Base-by-base conservation (phyloP, 2,888 invertebrate genomes). In the Mythimna lalbum region DNA sequence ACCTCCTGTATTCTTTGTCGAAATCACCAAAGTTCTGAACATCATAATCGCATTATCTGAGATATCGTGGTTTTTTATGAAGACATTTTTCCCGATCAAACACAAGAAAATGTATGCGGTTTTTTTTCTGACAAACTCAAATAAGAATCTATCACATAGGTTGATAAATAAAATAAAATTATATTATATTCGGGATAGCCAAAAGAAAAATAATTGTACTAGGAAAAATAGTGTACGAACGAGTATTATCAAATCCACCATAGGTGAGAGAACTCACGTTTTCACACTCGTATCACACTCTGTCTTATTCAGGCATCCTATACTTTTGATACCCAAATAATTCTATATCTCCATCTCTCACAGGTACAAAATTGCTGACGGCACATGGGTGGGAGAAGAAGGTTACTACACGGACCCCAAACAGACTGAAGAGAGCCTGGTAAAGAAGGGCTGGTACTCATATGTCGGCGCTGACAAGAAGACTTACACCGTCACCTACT, bases 371-470 rank as follows among this genome's bases (percentile, higher is more conserved):
- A 91, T 94, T 69, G 91, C 89, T 1, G 96, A 96, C 64, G 96
- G 96, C 21, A 96, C 96, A 0, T 93, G 93, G 80, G 96, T 96
- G 0, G 90, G 91, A 5, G 96, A 96, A 81, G 90, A 95, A 85
- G 96, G 96, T 4, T 96, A 93, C 87, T 87, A 88, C 78, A 87
- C 90, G 5, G 90, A 94, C 85, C 91, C 92, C 0, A 91, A 90
- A 43, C 90, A 91, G 0, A 89, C 90, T 0, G 87, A 93, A n/a
- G 94, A 95, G 69, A 94, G 91, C 74, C 80, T 94, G 1, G 96
- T 96, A 63, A 96, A 96, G 90, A 93, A 92, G 63, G 96, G 96
- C 67, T 96, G 94, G 91, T 96, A 96, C 84, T 94, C 95, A 0
- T 96, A 88, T 88, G 83, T 88, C 0, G 96, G 92, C 0, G 89